phyloP scores from a whole-genome alignment of 2,888 invertebrate species.

The Drosophila heteroneura region DNA sequence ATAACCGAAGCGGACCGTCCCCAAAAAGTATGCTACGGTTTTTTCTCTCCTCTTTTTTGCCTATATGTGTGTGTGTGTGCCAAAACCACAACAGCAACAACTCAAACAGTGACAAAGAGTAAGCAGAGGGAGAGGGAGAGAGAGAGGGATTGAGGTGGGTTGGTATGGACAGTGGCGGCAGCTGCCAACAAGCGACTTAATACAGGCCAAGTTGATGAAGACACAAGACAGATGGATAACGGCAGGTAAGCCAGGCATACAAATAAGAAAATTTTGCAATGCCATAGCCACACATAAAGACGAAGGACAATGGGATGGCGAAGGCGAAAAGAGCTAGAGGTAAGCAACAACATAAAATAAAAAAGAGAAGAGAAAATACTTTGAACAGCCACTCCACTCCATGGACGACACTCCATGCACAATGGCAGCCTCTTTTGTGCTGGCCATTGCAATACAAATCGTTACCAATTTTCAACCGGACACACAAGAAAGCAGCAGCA shows the following conservation, averaged over 20 bases:
- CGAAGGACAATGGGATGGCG: constrained; percentile 16
- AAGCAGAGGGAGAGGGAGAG: not conserved
- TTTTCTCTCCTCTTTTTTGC: constrained; percentile 14
- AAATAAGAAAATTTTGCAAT: constrained; percentile 73
- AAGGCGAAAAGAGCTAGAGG: constrained; percentile 23
- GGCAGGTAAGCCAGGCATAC: constrained; percentile 77
- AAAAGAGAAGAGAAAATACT: constrained; percentile 48
- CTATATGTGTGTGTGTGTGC: constrained; percentile 1
- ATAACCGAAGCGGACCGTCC: constrained; percentile 62
- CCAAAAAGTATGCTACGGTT: constrained; percentile 48
- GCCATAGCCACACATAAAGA: constrained; percentile 16
- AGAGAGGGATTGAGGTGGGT: not conserved
- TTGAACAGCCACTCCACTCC: constrained; percentile 53
- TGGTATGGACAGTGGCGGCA: constrained; percentile 4
- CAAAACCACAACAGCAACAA: constrained; percentile 42
- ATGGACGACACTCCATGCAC: constrained; percentile 31
- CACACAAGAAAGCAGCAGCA: constrained; percentile 41
- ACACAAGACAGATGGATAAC: constrained; percentile 80
- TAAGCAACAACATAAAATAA: not conserved
- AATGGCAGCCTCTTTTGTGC: constrained; percentile 67
- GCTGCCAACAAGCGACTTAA: constrained; percentile 74
- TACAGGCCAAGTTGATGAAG: constrained; percentile 78
- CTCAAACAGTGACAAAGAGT: constrained; percentile 33
- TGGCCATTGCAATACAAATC: constrained; percentile 72
- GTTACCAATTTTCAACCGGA: constrained; percentile 80